A percentile compares a stretch with the other conserved stretches of the same genome.
Conservation (phyloP, 1,140 invertebrate genomes). For the Ladona fulva region DNA sequence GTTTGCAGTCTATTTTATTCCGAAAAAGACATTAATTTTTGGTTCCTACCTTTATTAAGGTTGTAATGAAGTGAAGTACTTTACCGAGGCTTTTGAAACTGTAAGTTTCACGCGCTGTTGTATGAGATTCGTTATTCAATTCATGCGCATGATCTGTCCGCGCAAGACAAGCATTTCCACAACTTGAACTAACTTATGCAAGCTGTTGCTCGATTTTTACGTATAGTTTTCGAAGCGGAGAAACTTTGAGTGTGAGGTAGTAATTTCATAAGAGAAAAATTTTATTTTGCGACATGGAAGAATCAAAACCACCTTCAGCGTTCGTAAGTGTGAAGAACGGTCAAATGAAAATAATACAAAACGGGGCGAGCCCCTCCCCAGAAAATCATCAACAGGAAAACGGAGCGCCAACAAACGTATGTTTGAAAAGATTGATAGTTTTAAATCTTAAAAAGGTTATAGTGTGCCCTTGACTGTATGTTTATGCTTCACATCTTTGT, state of each 20-base stretch:
- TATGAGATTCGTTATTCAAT: background rate
- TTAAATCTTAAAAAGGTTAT: too few relatives aligned
- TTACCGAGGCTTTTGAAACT: too few relatives aligned
- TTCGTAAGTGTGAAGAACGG: background rate
- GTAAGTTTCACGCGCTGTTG: too few relatives aligned
- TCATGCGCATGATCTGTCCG: background rate
- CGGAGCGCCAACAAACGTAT: background rate
- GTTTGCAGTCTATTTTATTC: too few relatives aligned
- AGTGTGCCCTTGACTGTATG: too few relatives aligned
- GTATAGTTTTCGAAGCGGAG: too few relatives aligned
- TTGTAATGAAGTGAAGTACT: too few relatives aligned
- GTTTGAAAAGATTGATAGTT: too few relatives aligned
- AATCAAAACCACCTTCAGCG: background rate
- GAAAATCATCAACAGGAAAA: background rate
- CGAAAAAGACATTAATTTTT: too few relatives aligned
- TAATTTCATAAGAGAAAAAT: background rate
- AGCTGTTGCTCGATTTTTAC: too few relatives aligned
- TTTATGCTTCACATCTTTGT: background rate
- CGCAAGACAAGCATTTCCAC: background rate
- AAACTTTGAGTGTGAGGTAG: too few relatives aligned
- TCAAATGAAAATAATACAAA: background rate
- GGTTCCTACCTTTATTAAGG: too few relatives aligned
- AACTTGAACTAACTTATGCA: background rate
- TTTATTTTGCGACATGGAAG: background rate
- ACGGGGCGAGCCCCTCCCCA: background rate